Evolutionary conservation across 2,113 vertebrate genomes (phyloP), one percentile per base, ranked within the genome.

Genomic region (Leuciscus idus): DNA sequence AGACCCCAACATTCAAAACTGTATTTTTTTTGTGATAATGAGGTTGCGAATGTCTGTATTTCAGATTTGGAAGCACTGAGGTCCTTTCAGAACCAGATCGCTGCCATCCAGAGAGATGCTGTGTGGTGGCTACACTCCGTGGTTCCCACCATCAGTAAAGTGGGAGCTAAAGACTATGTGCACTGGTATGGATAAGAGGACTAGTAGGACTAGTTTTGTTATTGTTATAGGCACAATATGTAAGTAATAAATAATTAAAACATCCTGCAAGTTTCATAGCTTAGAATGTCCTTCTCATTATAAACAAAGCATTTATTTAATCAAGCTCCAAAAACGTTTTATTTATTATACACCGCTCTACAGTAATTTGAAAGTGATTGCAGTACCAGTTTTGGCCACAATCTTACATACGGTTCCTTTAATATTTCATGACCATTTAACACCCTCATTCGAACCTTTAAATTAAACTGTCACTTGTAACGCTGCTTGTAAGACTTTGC

Each of bases 121-220:
- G 98, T 99, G 62, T 99, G 98, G 98, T 99, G 98, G 98, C 96
- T 99, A 46, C 98, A 99, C 91, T 97, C 96, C 0, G 97, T 99
- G 0, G 98, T 99, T 81, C 98, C 98, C 0, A 96, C 98, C 2
- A 97, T 99, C 94, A 97, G 97, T 94, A 99, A 99, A 88, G 94
- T 97, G 10, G 95, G 95, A 0, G 93, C 98, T 12, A 99, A 99
- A 91, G 98, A 99, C 89, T 99, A 99, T 0, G 95, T 99, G 62
- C 98, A 99, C 93, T 99, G 98, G 98, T 99, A 89, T 0, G 93
- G 90, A 23, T 36, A n/a, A 3, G 36, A 52, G 48, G 19, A 6
- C 17, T 70, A 26, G 7, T 17, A 36, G 72, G 50, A 72, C 64
- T 59, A 26, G 50, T 6, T 3, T 13, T 26, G 4, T 46, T 57